Base-by-base conservation (phyloP, 2,888 invertebrate genomes). In the Melanostoma mellinum region DNA sequence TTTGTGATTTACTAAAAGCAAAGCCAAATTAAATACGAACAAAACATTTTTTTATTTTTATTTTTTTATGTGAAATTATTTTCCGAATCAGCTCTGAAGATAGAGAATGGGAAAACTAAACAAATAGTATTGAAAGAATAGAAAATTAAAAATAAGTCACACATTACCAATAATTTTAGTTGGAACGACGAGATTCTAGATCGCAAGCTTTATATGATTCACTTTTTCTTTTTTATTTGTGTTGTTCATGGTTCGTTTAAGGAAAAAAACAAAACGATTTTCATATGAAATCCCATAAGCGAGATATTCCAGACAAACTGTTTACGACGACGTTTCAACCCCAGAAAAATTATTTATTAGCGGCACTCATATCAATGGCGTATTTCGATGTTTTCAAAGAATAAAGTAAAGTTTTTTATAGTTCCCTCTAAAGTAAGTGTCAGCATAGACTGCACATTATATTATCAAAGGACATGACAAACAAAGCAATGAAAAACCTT, bases 21-120 rank as follows among this genome's bases (percentile, higher is more conserved):
- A 84, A 84, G 84, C 84, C 74, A 84, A 79, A 84, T 44, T 53
- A 84, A 61, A 38, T 50, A 79, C 53, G 63, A 74, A 84, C 65
- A 60, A 67, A 84, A 71, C 74, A 71, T 61, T 58, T 77, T 52
- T 35, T 35, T 1, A 20, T 65, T 52, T 73, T 35, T 50, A 44
- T 55, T 20, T 36, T 48, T 71, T 58, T 75, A n/a, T 61, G 36
- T 50, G 50, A 63, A 63, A n/a, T 50, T 63, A 63, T 50, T 82
- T 78, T 85, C 84, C 75, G 78, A 84, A 84, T 85, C 82, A 84
- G 82, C 84, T 78, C 78, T 84, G 67, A 20, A 20, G 20, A 20
- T 67, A 77, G 32, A 63, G 58, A 71, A 75, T 71, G 67, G 58
- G 50, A 73, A 69, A 63, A 63, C 32, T 32, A 56, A 74, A 58